Base-by-base conservation (phyloP, 92 coral and sea anemone genomes). In the Bergia puertoricense region DNA sequence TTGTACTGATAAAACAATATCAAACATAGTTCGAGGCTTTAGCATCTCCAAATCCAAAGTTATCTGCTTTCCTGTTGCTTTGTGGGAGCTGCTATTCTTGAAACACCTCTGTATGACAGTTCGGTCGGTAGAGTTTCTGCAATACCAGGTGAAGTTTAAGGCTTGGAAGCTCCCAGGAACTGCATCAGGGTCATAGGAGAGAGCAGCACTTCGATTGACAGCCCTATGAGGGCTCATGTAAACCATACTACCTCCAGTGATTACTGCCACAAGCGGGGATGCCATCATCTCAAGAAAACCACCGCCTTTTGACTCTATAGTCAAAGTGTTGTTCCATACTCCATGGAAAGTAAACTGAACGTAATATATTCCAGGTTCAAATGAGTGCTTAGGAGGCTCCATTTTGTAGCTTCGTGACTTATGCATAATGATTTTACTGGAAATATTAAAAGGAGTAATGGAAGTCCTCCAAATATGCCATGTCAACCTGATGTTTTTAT, bases 181-280 rank as follows among this genome's bases (percentile, higher is more conserved):
- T 76, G 36, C n/a, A 76, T 76, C 80, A 41, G 80, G 80, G 44
- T 76, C 80, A n/a, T 76, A 76, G 6, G 80, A 76, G 80, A 41
- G 80, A 76, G 2, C 48, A 76, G 50, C 80, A 13, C 54, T 76
- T 18, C 80, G 80, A 42, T 76, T 41, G 9, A 76, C 54, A 18
- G 50, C 23, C 7, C 15, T 6, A 18, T 76, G 11, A 40, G 80
- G 80, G 8, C 80, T 42, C 11, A 76, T 8, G 51, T 20, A 0
- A 42, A 42, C 80, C 2, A 18, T 13, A 6, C 38, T 45, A 43
- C 80, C 80, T 6, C 80, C 80, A 18, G 51, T 76, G 54, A 76
- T 76, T 43, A 76, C 38, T 45, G 80, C 80, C 80, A 39, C 30
- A 18, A 76, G 80, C 0, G 80, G 54, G 38, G 80, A 76, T 18